A percentile compares a stretch with the other conserved stretches of the same genome.
Conservation (phyloP, 2,113 vertebrate genomes). For the Chloebia gouldiae region DNA sequence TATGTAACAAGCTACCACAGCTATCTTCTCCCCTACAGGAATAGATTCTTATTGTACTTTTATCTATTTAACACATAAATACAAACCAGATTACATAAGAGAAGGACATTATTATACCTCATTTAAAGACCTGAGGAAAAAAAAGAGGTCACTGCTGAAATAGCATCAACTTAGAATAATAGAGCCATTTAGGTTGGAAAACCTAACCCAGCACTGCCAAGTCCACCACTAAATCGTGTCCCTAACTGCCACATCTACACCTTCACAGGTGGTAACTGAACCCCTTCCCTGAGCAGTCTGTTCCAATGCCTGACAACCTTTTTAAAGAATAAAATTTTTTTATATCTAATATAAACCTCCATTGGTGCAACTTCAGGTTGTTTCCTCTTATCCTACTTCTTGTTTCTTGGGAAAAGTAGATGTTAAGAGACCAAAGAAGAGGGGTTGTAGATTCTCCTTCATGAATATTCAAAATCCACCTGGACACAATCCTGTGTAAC, state of each 20-base stretch:
- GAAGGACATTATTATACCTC: not conserved
- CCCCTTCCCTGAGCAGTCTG: not conserved
- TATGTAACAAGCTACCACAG: not conserved
- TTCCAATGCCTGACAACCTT: not conserved
- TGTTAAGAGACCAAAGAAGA: not conserved
- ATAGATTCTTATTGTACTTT: not conserved
- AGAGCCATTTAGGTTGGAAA: not conserved
- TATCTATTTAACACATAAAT: not conserved
- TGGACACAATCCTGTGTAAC: not conserved
- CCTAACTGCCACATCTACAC: not conserved
- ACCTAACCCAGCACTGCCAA: not conserved
- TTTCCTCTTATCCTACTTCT: not conserved
- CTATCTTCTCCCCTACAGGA: not conserved
- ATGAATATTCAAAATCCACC: not conserved
- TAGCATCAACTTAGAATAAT: not conserved
- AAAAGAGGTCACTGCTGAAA: constrained; percentile 1
- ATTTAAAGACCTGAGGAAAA: not conserved
- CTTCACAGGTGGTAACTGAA: not conserved
- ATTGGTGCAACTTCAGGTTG: not conserved
- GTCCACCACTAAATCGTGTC: not conserved
- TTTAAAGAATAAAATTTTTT: not conserved
- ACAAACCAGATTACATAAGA: not conserved
- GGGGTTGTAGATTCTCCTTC: not conserved
- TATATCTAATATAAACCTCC: not conserved
- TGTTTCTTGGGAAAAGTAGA: not conserved